Conservation (phyloP, 1,140 invertebrate species). For the Eurosta solidaginis region DNA sequence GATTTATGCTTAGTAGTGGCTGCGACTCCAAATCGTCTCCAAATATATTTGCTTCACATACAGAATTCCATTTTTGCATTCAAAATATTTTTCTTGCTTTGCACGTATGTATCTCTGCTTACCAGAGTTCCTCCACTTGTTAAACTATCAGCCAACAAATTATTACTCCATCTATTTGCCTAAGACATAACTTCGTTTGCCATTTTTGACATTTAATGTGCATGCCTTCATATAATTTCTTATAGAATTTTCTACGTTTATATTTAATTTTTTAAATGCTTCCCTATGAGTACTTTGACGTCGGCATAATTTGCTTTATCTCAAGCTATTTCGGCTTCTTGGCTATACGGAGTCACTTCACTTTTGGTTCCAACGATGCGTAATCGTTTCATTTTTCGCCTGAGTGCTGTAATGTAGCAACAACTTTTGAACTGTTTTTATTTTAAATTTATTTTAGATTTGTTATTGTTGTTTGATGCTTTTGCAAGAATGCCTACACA, state of each 20-base stretch:
- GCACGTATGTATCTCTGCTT: too few species aligned
- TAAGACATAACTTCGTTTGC: too few species aligned
- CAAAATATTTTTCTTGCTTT: too few species aligned
- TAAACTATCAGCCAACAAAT: too few species aligned
- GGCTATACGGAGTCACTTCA: slow-evolving; percentile 1
- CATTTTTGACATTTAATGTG: neutral
- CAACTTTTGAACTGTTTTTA: slow-evolving; percentile 14
- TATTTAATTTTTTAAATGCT: neutral
- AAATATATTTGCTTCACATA: too few species aligned
- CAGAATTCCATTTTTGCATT: too few species aligned
- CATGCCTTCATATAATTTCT: neutral
- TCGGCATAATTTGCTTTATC: neutral
- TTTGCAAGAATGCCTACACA: neutral
- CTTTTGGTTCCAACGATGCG: slow-evolving; percentile 27
- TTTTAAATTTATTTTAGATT: neutral
- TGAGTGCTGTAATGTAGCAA: slow-evolving; percentile 1
- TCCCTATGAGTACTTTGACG: neutral
- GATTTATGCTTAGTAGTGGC: too few species aligned
- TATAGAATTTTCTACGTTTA: neutral
- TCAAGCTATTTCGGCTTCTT: neutral
- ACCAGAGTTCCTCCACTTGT: too few species aligned
- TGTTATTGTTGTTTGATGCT: neutral
- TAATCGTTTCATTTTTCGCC: slow-evolving; percentile 26
- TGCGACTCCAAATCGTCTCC: too few species aligned
- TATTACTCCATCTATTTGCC: too few species aligned